Percentiles rank a stretch among this genome's conserved stretches.
These are phyloP conservation scores for Drosophila arizonae DNA, from an alignment of 1,140 invertebrate genomes.

Conservation along the genomic window DNA sequence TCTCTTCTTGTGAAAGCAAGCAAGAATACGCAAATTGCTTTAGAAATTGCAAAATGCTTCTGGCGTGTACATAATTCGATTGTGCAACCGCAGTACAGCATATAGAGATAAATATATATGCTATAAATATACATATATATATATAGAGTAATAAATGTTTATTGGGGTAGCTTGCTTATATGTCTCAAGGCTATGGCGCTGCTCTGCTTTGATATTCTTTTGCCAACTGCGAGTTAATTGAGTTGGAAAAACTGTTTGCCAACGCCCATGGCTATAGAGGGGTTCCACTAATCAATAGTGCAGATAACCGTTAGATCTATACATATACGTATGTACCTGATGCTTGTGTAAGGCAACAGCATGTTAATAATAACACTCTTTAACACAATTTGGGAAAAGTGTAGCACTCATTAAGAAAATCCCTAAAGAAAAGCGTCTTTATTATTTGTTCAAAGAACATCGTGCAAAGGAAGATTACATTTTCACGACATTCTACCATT, in stretches of 20 bases:
- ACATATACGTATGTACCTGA: neutral
- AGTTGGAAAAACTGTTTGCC: slow-evolving; percentile 47
- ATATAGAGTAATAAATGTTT: neutral
- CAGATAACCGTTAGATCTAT: neutral
- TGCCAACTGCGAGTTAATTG: slow-evolving; percentile 45
- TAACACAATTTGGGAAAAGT: too few relatives aligned
- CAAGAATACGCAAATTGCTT: slow-evolving; percentile 30
- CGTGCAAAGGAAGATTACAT: too few relatives aligned
- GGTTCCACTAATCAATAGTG: slow-evolving; percentile 17
- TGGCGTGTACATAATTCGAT: slow-evolving; percentile 56
- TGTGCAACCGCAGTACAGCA: slow-evolving; percentile 10
- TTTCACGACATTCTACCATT: too few relatives aligned
- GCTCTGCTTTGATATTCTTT: slow-evolving; percentile 45
- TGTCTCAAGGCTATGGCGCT: neutral
- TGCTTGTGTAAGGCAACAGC: neutral
- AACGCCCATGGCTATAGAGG: neutral
- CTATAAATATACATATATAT: neutral
- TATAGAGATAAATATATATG: neutral
- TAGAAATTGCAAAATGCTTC: slow-evolving; percentile 44
- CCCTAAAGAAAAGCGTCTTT: too few relatives aligned
- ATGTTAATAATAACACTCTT: neutral
- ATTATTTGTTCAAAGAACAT: too few relatives aligned
- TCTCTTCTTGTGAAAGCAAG: neutral
- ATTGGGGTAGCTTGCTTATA: too few relatives aligned
- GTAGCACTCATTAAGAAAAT: too few relatives aligned